Percentiles rank a stretch among this genome's conserved stretches.
Evolutionary conservation across 2,888 invertebrate genomes (phyloP).

Genomic region (Zygaena filipendulae): DNA sequence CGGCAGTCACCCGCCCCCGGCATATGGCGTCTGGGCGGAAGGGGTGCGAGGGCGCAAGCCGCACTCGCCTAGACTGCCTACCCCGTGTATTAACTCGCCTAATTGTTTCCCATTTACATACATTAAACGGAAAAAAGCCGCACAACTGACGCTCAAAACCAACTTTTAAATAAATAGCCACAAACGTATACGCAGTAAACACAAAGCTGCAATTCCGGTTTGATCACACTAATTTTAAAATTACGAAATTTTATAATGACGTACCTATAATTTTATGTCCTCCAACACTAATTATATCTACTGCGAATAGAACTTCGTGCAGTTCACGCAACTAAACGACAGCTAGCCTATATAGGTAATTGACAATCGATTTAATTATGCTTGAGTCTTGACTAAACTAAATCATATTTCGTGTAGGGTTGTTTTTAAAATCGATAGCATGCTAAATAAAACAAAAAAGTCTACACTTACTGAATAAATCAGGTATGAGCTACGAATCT

Average conservation of each 20-base stretch:
- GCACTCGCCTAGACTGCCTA: constrained; percentile 61
- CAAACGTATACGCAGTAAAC: constrained; percentile 31
- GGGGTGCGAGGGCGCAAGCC: constrained; percentile 49
- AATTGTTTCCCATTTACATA: constrained; percentile 68
- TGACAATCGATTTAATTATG: not conserved
- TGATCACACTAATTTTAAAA: constrained; percentile 34
- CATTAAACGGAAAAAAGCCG: constrained; percentile 55
- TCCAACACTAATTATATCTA: no score
- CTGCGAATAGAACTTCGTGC: no score
- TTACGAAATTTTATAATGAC: constrained; percentile 44
- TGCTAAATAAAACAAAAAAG: no score
- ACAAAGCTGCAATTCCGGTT: constrained; percentile 29
- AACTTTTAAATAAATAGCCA: constrained; percentile 49
- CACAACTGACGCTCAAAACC: constrained; percentile 50
- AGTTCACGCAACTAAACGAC: no score
- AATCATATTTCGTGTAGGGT: no score
- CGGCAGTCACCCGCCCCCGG: constrained; percentile 41
- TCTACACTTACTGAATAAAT: no score
- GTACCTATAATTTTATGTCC: no score
- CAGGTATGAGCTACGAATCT: no score
- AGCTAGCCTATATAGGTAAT: no score
- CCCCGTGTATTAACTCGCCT: constrained; percentile 67
- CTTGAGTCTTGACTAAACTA: not conserved
- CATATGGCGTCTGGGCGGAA: constrained; percentile 60
- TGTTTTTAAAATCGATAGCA: no score